These are phyloP conservation scores for Hecatera dysodea DNA, from an alignment of 2,888 invertebrate species.

Conservation along the genomic window DNA sequence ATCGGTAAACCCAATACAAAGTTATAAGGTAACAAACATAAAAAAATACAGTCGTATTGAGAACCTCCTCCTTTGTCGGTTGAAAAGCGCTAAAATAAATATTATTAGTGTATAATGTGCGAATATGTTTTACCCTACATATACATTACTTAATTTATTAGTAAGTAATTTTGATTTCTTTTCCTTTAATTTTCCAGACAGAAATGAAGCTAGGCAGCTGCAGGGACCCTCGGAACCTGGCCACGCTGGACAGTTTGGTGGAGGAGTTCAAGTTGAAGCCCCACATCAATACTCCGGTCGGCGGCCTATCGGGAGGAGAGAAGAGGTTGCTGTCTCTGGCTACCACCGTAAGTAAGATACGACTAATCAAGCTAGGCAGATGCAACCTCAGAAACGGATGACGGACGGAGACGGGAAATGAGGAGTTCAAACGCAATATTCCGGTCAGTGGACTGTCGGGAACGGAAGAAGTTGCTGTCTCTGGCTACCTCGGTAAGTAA, in stretches of 20 bases:
- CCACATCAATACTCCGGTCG: conserved; percentile 92
- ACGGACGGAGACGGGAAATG: conserved; percentile 80
- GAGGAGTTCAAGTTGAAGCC: conserved; percentile 93
- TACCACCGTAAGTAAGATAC: conserved; percentile 91
- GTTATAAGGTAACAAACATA: no score
- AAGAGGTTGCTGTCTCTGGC: conserved; percentile 95
- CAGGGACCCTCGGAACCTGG: conserved; percentile 68
- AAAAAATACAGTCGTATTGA: no score
- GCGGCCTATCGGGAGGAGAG: conserved; percentile 96
- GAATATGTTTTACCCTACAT: no score
- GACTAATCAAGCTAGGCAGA: no score
- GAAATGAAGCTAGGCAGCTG: conserved; percentile 86
- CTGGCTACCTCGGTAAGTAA: conserved; percentile 94
- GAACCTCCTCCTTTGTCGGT: no score
- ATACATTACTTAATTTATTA: no score
- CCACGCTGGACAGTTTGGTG: conserved; percentile 83
- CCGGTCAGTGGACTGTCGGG: conserved; percentile 94
- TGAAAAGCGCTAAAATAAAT: no score
- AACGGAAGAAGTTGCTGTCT: conserved; percentile 94
- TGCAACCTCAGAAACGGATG: no score
- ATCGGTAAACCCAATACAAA: no score
- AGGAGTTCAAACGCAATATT: conserved; percentile 93
- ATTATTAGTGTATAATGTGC: no score
- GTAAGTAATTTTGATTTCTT: no score
- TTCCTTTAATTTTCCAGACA: conserved; percentile 82